Evolutionary conservation across 92 coral and sea anemone species (phyloP), one percentile per base, ranked within the genome.

Genomic region (Plumapathes pennacea): DNA sequence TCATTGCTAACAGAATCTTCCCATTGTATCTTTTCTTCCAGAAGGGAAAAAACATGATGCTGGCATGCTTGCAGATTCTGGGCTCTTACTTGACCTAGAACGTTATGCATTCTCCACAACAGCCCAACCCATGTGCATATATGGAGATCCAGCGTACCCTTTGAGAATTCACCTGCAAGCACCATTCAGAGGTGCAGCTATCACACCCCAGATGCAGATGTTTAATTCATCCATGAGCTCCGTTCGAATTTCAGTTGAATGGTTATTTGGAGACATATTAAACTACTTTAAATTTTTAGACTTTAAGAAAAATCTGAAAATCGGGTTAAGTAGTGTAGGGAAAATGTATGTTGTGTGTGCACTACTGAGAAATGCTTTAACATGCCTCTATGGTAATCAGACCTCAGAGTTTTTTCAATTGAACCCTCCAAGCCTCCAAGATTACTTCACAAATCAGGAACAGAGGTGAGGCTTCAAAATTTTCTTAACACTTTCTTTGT

Each of bases 271-370:
- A n/a, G 60, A 54, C 21, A 54, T 54, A 23, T 14, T 54, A 10
- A 54, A 54, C 18, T 54, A 54, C 24, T 54, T 54, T n/a, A 50
- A 50, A 24, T 50, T 50, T 50, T 25, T 50, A 28, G 57, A 50
- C 19, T 50, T 50, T 24, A 50, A 50, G 19, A 50, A 50, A 15
- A 8, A 50, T 50, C 4, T 25, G 19, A 8, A 50, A 28, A 50
- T 54, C 6, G 41, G 43, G 25, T 17, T 54, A 30, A 54, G 60
- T 33, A 54, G 60, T 33, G 60, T 54, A 21, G 57, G 57, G 38
- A 50, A 50, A 28, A 25, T 50, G 57, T 50, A 50, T 15, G 32
- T 50, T 50, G 60, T 54, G 22, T 54, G 60, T 54, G 60, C 60
- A 30, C 21, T 54, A 15, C 22, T 54, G 22, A 23, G 43, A 3